Conservation (phyloP, 2,113 vertebrate species). For the Takifugu bimaculatus region DNA sequence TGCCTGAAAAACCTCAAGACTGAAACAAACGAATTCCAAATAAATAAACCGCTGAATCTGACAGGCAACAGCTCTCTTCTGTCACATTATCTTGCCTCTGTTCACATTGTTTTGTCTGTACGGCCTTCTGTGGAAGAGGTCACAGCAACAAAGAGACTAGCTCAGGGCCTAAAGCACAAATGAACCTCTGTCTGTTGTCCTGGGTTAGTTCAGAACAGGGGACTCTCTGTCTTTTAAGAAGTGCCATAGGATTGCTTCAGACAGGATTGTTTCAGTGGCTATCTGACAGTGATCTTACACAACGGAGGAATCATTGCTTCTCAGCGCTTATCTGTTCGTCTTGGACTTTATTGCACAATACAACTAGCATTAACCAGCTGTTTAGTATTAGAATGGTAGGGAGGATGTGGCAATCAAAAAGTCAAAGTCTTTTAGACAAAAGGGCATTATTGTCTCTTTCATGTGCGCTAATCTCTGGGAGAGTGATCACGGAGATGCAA, state of each 20-base stretch:
- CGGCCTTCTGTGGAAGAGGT: constrained; percentile 47
- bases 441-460: constrained; percentile 33
- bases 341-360: background rate
- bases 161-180: constrained; percentile 46
- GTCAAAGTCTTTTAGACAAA: constrained; percentile 17
- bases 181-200: constrained; percentile 47
- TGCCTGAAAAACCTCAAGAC: background rate
- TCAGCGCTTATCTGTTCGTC: constrained; percentile 17
- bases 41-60: background rate
- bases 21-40: background rate
- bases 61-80: background rate
- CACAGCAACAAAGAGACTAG: constrained; percentile 55
- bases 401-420: constrained; percentile 10
- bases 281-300: constrained; percentile 17
- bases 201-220: constrained; percentile 33
- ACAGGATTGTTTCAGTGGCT: constrained; percentile 13
- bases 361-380: constrained; percentile 3
- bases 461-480: constrained; percentile 27
- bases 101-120: constrained; percentile 62
- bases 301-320: constrained; percentile 5
- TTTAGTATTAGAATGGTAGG: background rate
- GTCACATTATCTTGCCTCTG: constrained; percentile 23
- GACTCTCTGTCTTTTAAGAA: constrained; percentile 28
- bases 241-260: constrained; percentile 47
- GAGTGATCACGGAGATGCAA: constrained; percentile 2